Base-by-base conservation (phyloP, 1,140 invertebrate genomes). In the Trachelipus rathkii region DNA sequence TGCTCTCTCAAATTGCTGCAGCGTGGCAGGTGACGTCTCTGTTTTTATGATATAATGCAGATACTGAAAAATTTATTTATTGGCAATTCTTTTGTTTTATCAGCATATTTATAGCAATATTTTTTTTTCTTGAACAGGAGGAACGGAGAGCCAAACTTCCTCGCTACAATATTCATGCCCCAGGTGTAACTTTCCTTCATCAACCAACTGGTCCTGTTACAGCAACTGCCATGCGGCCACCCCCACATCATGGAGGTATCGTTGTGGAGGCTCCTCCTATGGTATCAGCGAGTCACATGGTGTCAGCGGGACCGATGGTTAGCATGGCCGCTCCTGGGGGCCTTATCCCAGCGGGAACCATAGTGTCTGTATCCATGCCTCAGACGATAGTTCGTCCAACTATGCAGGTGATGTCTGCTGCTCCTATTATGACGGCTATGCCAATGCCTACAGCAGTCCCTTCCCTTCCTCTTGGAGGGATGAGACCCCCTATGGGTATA, bases 1-100 rank as follows among this genome's bases (percentile, higher is more conserved):
- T 60, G 50, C 50, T 60, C 50, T 60, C 50, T 15, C 50, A 60
- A 60, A 19, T 60, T 60, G 50, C 50, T 60, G 50, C 50, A 15
- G 50, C 50, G 50, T 60, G 50, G 50, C 50, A 60, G 50, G 50
- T 60, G 50, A 60, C 50, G 33, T 60, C 50, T 60, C 50, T 60
- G 11, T 60, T 19, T 3, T 60, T 60, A 0, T 60, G 50, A 13
- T 19, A 60, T 60, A 60, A 1, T 60, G 50, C 33, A 60, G 50
- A 60, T 60, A 60, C 4, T 60, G 50, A 60, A 15, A 60, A 33
- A 3, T 33, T 33, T 33, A 33, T 33, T 33, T 3, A 33, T 33
- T 33, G 33, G 33, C 6, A 33, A 33, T 33, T 33, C 2, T 33
- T 33, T 33, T 33, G 6, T 33, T 3, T 33, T 33, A 33, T 33